Conservation (phyloP, 1,140 invertebrate genomes). For the Caenorhabditis remanei region DNA sequence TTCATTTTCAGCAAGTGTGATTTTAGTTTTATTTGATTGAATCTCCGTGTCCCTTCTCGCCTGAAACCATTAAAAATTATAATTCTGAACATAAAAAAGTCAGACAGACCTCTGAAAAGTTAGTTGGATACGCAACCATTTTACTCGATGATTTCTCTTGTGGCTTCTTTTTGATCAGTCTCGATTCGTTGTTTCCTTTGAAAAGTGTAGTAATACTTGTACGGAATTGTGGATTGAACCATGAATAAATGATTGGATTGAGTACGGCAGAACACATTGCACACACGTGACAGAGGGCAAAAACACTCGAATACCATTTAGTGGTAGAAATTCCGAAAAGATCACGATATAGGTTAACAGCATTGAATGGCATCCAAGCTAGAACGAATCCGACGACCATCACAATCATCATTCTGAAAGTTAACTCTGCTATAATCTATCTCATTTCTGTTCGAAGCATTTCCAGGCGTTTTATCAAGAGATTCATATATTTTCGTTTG, state of each 20-base stretch:
- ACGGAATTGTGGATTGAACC: conserved; percentile 79
- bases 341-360: conserved; percentile 79
- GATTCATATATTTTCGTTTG: not conserved
- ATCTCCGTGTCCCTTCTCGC: not conserved
- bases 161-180: conserved; percentile 41
- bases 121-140: conserved; percentile 27
- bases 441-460: not conserved
- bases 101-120: not conserved
- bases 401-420: conserved; percentile 70
- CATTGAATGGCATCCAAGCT: conserved; percentile 80
- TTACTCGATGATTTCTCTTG: conserved; percentile 1
- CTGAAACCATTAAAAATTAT: not conserved
- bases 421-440: not conserved
- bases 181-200: not conserved
- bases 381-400: conserved; percentile 76
- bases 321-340: conserved; percentile 51
- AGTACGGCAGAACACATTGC: conserved; percentile 81
- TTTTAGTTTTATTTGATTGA: conserved; percentile 11
- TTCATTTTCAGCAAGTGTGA: conserved; percentile 39
- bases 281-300: conserved; percentile 80
- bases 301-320: conserved; percentile 69
- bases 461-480: not conserved
- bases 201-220: conserved; percentile 65
- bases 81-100: not conserved
- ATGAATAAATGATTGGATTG: conserved; percentile 81